These are phyloP conservation scores for Ciconia stormi DNA, from an alignment of 2,113 vertebrate genomes.

Conservation along the genomic window DNA sequence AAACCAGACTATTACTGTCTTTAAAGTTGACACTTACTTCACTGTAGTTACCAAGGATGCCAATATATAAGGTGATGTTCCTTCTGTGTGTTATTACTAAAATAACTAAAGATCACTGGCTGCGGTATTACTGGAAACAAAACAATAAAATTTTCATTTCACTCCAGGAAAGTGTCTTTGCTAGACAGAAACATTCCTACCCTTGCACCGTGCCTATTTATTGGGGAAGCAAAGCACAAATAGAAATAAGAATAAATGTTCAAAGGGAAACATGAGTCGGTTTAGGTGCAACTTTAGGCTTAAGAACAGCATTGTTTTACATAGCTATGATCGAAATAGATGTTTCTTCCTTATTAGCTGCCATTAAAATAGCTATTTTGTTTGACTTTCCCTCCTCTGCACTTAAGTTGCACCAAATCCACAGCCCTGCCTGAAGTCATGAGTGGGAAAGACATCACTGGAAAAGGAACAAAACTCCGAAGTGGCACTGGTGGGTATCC, in stretches of 20 bases:
- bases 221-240: not conserved
- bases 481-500: not conserved
- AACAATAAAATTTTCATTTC: not conserved
- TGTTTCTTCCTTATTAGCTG: not conserved
- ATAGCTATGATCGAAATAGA: not conserved
- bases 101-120: not conserved
- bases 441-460: not conserved
- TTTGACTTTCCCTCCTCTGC: not conserved
- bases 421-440: not conserved
- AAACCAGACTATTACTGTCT: not conserved
- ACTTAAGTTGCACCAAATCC: not conserved
- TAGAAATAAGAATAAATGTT: not conserved
- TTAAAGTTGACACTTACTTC: not conserved
- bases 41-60: not conserved
- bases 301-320: not conserved
- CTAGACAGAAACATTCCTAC: not conserved
- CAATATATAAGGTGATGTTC: not conserved
- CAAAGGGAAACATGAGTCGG: not conserved
- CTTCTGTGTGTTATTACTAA: not conserved
- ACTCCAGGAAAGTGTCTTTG: not conserved
- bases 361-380: not conserved
- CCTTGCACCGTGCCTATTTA: not conserved
- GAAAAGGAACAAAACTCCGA: not conserved
- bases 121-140: not conserved
- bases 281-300: not conserved